Evolutionary conservation across 2,797 vertebrate species (phyloP), one percentile per base, ranked within the genome.

Genomic region (Caiman crocodilus): DNA sequence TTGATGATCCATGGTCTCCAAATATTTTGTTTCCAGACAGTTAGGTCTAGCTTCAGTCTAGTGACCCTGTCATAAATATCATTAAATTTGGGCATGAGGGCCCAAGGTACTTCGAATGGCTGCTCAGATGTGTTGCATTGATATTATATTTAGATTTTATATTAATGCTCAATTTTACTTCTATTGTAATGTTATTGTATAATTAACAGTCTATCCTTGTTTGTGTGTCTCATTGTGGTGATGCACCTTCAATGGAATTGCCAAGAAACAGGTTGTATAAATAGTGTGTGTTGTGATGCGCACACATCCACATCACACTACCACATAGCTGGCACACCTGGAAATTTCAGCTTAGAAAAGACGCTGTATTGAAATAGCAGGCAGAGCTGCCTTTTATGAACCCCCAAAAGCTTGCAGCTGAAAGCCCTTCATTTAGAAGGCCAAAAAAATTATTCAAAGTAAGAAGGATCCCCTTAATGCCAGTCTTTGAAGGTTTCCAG

Each of bases 141-240:
- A 26, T 58, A 78, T 28, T 0, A 12, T n/a, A 18, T 84, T 87
- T 64, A 25, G 80, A 64, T 90, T 90, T 91, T 95, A 80, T 88
- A 93, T 93, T 95, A 96, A 95, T 78, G 88, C 83, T 95, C 91
- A 83, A 9, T 92, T 94, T 94, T 93, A 91, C 80, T 89, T 96
- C 90, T 92, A 94, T 93, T 92, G 85, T 92, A 92, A 93, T 93
- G 91, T 91, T 96, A 95, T 57, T 94, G 90, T 84, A 88, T 76
- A 71, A 90, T 95, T 95, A 95, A 95, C 88, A 90, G 71, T 92
- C 88, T 96, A 65, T 96, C 83, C 79, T 85, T 90, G 94, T 95
- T 95, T 93, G 95, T 93, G 79, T 84, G 63, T 92, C 88, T 94
- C 95, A 92, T 94, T 94, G 95, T 81, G 87, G 60, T 92, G 93